These are phyloP conservation scores for Cryptomyrus ogoouensis DNA, from an alignment of 2,113 vertebrate species.

Conservation along the genomic window DNA sequence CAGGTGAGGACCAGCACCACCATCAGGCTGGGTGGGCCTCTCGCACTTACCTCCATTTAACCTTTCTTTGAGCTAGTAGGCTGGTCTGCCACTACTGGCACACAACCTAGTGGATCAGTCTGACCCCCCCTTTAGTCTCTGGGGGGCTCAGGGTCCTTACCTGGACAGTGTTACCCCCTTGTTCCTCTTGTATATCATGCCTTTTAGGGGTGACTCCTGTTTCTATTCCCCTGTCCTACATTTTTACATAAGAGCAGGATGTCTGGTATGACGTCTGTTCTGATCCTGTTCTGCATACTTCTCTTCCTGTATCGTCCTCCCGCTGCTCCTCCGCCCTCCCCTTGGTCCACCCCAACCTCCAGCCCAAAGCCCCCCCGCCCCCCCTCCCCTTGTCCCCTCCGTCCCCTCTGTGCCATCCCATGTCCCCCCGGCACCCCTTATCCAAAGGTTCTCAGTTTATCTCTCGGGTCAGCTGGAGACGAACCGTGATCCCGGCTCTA, in stretches of 20 bases:
- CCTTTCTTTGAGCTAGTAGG: background rate
- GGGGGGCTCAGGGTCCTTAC: background rate
- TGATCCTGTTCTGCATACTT: background rate
- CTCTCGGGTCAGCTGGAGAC: background rate
- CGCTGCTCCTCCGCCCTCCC: background rate
- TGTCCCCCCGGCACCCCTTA: background rate
- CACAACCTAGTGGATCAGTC: background rate
- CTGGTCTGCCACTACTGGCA: background rate
- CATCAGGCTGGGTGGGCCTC: background rate
- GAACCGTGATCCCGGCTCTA: background rate
- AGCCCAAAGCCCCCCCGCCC: too few species aligned
- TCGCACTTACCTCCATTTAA: background rate
- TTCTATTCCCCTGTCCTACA: background rate
- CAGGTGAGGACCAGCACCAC: conserved; percentile 66
- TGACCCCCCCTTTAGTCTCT: background rate
- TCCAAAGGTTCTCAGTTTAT: background rate
- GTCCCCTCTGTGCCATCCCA: background rate
- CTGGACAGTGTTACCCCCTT: background rate
- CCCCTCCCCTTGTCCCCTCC: background rate
- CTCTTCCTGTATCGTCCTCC: background rate
- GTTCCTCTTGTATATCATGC: background rate
- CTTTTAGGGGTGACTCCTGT: background rate
- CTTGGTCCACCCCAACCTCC: background rate
- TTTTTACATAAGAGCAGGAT: background rate
- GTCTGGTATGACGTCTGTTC: background rate